Percentiles rank a stretch among this genome's conserved stretches.
Conservation (phyloP, 37 sponge, comb jelly and placozoan species). For the Oscarella lobularis region DNA sequence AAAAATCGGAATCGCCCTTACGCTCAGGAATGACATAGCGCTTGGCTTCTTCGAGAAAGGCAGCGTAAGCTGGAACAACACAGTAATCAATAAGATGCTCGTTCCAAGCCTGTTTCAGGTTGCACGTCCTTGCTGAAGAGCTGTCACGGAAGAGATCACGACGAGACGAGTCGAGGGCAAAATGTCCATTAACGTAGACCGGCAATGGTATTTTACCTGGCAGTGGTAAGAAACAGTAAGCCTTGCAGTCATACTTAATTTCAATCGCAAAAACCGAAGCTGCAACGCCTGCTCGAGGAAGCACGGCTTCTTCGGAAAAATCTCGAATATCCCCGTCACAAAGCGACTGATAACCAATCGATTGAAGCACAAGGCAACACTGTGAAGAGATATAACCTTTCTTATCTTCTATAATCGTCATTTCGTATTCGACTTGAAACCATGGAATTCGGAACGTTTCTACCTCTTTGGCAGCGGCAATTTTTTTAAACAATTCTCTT, state of each 20-base stretch:
- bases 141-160: not conserved
- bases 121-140: not conserved
- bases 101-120: slow-evolving; percentile 32
- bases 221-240: slow-evolving; percentile 48
- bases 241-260: not conserved
- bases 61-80: slow-evolving; percentile 29
- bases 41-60: slow-evolving; percentile 15
- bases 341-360: no score
- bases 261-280: not conserved
- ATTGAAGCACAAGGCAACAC: no score
- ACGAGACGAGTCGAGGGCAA: slow-evolving; percentile 46
- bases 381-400: no score
- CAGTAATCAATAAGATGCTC: slow-evolving; percentile 24
- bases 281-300: not conserved
- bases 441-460: no score
- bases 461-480: no score
- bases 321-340: no score
- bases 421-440: no score
- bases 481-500: no score
- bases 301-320: no score
- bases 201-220: slow-evolving; percentile 27
- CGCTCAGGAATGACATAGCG: not conserved
- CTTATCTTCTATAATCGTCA: no score
- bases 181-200: slow-evolving; percentile 62
- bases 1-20: not conserved